Evolutionary conservation across 2,113 vertebrate species (phyloP).

Genomic region (Vidua macroura): DNA sequence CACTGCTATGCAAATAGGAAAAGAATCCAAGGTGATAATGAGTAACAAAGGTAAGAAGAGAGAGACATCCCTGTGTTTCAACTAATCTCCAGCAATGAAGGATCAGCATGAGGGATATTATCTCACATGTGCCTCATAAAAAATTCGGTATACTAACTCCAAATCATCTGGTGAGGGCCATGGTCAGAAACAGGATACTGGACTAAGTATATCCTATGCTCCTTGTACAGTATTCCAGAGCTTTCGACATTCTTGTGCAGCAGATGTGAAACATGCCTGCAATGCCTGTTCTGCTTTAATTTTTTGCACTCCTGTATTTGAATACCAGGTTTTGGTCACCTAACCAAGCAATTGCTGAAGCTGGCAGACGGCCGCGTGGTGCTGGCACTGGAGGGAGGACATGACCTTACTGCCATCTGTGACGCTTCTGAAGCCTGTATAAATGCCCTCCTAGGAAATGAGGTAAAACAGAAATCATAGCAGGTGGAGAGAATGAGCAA

Average conservation of each 20-base stretch:
- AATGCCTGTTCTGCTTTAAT: constrained; percentile 46
- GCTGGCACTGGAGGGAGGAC: constrained; percentile 75
- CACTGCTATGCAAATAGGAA: not conserved
- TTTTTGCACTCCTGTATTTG: constrained; percentile 56
- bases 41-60: not conserved
- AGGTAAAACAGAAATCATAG: constrained; percentile 69
- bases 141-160: not conserved
- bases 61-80: not conserved
- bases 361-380: constrained; percentile 73
- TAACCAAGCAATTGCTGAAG: constrained; percentile 79
- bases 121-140: not conserved
- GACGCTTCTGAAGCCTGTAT: constrained; percentile 80
- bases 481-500: not conserved
- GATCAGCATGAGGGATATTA: not conserved
- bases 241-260: not conserved
- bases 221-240: not conserved
- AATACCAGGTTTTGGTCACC: constrained; percentile 74
- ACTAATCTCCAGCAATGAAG: not conserved
- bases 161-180: not conserved
- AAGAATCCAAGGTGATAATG: not conserved
- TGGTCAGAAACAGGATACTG: not conserved
- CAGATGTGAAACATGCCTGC: not conserved
- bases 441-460: constrained; percentile 80
- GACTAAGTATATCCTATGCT: not conserved
- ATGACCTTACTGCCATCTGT: constrained; percentile 78